Evolutionary conservation across 2,888 invertebrate species (phyloP).

Genomic region (Pollenia labialis): DNA sequence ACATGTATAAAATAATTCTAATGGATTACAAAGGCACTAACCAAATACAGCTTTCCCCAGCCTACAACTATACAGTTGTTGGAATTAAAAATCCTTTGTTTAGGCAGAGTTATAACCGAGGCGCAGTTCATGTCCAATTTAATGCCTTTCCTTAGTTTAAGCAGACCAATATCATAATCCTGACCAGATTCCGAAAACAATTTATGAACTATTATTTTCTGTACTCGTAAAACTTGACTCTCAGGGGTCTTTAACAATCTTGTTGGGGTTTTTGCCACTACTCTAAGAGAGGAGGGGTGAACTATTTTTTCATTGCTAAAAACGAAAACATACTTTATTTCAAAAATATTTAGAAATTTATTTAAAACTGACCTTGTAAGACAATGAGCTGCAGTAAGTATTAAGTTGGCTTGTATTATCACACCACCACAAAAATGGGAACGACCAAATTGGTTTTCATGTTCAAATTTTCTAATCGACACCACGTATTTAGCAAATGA

Average conservation of each 20-base stretch:
- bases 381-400: slow-evolving; percentile 78
- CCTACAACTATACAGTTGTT: slow-evolving; percentile 75
- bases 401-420: slow-evolving; percentile 66
- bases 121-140: slow-evolving; percentile 32
- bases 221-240: slow-evolving; percentile 46
- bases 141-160: slow-evolving; percentile 6
- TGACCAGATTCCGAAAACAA: not conserved
- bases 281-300: slow-evolving; percentile 7
- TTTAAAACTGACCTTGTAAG: slow-evolving; percentile 61
- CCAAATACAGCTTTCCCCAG: slow-evolving; percentile 78
- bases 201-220: slow-evolving; percentile 35
- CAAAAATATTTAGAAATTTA: not conserved
- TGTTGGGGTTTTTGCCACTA: slow-evolving; percentile 49
- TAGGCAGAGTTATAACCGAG: not conserved
- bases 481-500: slow-evolving; percentile 50
- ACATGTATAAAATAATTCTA: not conserved
- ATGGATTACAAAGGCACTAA: slow-evolving; percentile 36
- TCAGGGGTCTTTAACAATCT: slow-evolving; percentile 20
- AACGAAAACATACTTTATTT: not conserved
- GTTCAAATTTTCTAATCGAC: slow-evolving; percentile 40
- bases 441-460: slow-evolving; percentile 73
- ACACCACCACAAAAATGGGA: slow-evolving; percentile 77
- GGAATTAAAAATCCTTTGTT: not conserved
- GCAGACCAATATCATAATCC: slow-evolving; percentile 30
- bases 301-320: not conserved